A percentile compares a stretch with the other conserved stretches of the same genome.
Conservation (phyloP, 2,797 vertebrate genomes). For the Semotilus atromaculatus region DNA sequence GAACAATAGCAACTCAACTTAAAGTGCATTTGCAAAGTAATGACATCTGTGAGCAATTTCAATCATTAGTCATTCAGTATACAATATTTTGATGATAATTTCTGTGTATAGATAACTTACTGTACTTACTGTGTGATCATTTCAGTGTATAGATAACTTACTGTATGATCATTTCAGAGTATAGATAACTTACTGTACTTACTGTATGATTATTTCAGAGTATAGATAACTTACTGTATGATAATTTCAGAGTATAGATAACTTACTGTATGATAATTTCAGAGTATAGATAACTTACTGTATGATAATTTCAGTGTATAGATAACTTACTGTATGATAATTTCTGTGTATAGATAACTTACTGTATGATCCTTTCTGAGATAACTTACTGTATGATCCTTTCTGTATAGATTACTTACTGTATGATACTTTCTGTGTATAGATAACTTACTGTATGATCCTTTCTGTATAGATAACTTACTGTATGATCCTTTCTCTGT, state of each 20-base stretch:
- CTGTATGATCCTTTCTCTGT: conserved; percentile 72
- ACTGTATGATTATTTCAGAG: not conserved
- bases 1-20: too few species aligned
- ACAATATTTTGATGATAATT: too few species aligned
- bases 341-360: conserved; percentile 64
- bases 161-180: conserved; percentile 71
- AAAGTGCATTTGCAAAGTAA: too few species aligned
- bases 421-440: conserved; percentile 63
- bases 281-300: conserved; percentile 78
- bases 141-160: conserved; percentile 71
- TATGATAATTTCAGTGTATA: conserved; percentile 57
- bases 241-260: not conserved
- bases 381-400: not conserved
- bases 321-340: not conserved
- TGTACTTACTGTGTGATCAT: not conserved
- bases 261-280: not conserved
- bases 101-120: not conserved
- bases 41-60: too few species aligned
- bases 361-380: conserved; percentile 76
- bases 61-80: too few species aligned
- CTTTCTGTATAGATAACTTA: conserved; percentile 70
- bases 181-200: not conserved
- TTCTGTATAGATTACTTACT: conserved; percentile 76
- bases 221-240: conserved; percentile 80
- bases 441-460: too few species aligned